Evolutionary conservation across 2,797 vertebrate species (phyloP).

Genomic region (Lemur catta): DNA sequence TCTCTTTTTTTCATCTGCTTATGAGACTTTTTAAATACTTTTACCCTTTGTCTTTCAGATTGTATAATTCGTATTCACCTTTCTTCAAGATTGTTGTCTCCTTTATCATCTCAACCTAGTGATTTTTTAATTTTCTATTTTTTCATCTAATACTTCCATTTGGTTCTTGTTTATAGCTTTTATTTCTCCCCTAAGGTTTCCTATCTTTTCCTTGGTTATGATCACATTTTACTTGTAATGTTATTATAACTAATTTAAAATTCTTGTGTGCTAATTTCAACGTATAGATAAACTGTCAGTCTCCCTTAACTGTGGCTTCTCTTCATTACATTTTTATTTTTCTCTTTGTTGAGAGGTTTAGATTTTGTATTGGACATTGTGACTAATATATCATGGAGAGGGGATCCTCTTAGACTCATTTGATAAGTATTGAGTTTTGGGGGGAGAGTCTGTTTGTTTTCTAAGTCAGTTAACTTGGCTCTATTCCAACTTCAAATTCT

Average conservation of each 20-base stretch:
- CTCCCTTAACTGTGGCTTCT: neutral
- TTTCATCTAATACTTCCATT: neutral
- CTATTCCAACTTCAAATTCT: neutral
- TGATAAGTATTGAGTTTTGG: neutral
- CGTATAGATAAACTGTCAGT: neutral
- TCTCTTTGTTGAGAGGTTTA: neutral
- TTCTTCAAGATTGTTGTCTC: neutral
- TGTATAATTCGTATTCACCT: neutral
- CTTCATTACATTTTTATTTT: constrained; percentile 18
- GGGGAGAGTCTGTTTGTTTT: neutral
- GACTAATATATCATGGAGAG: neutral
- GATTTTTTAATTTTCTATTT: neutral
- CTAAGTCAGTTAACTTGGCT: neutral
- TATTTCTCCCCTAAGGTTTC: neutral
- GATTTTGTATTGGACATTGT: neutral
- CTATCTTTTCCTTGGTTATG: constrained; percentile 7
- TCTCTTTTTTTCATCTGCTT: neutral
- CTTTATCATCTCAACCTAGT: neutral
- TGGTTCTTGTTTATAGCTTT: constrained; percentile 13
- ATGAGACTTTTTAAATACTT: neutral
- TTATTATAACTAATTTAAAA: constrained; percentile 33
- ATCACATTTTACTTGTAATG: constrained; percentile 28
- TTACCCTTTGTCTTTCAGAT: neutral
- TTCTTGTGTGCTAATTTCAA: neutral
- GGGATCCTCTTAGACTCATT: neutral